Evolutionary conservation across 2,888 invertebrate species (phyloP), one percentile per base, ranked within the genome.

Genomic region (Nomada fabriciana): DNA sequence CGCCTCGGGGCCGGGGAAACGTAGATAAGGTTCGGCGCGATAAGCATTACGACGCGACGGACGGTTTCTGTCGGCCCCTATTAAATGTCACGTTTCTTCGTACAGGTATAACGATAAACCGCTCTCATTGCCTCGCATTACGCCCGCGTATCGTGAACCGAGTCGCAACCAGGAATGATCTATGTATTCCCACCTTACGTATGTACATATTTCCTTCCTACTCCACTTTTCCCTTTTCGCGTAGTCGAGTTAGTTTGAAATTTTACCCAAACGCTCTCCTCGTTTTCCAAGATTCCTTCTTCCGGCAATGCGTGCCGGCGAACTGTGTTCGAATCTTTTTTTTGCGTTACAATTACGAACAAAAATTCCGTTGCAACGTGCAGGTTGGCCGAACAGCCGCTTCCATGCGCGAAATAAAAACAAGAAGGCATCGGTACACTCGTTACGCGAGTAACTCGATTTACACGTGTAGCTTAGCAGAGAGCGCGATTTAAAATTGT

Each of bases 31-130:
- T 55, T 50, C 25, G 1, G 36, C 5, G 23, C 42, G 83, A 83
- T 83, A 82, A 73, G 57, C 43, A 23, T 20, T 68, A 60, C 64
- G 74, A 63, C 67, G n/a, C 36, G 36, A 36, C 36, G 36, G 74
- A 69, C 55, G 55, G 55, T 78, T 63, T 59, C 65, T 29, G 61
- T 65, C 52, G 72, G 10, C 52, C 70, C 23, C 72, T 36, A 60
- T 36, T 74, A 67, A 82, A 73, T 59, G 82, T 73, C 65, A 67
- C 67, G 72, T 61, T 77, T 80, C 83, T 77, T 47, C 57, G 69
- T 59, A 55, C 82, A 77, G 82, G 76, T 77, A 74, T 25, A 52
- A 53, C 61, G 76, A 73, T 77, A 83, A 67, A 77, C 67, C 23
- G 18, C 15, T 47, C n/a, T 68, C 70, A 50, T 68, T 76, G 64